These are phyloP conservation scores for Palloptera scutellata DNA, from an alignment of 2,888 invertebrate species.

Conservation along the genomic window DNA sequence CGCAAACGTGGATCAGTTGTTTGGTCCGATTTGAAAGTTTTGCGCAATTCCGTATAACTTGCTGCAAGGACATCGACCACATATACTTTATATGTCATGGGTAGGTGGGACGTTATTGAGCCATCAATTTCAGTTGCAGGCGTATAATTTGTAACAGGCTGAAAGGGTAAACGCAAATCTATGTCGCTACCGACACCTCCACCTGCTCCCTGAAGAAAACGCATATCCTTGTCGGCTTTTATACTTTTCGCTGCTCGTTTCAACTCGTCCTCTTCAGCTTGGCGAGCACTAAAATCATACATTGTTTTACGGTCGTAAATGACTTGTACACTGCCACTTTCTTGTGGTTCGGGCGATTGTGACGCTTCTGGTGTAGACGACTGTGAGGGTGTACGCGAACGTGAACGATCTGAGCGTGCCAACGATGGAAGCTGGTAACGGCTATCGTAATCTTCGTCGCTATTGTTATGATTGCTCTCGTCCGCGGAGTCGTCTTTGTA, in stretches of 20 bases:
- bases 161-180: slow-evolving; percentile 82
- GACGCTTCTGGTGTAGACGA: slow-evolving; percentile 49
- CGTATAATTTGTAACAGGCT: slow-evolving; percentile 79
- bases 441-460: slow-evolving; percentile 27
- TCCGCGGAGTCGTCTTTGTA: slow-evolving; percentile 28
- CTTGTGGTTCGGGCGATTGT: slow-evolving; percentile 47
- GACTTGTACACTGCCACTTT: slow-evolving; percentile 32
- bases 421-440: slow-evolving; percentile 31
- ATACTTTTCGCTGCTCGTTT: slow-evolving; percentile 37
- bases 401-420: slow-evolving; percentile 42
- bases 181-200: slow-evolving; percentile 67
- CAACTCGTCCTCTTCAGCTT: slow-evolving; percentile 44
- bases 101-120: slow-evolving; percentile 79
- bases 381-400: slow-evolving; percentile 48
- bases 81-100: slow-evolving; percentile 72
- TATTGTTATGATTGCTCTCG: slow-evolving; percentile 1
- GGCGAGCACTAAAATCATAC: slow-evolving; percentile 53
- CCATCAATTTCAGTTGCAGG: slow-evolving; percentile 89
- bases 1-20: slow-evolving; percentile 77
- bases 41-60: slow-evolving; percentile 77
- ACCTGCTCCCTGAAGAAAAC: slow-evolving; percentile 38
- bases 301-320: slow-evolving; percentile 55
- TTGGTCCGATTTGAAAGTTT: slow-evolving; percentile 74
- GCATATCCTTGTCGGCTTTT: slow-evolving; percentile 55
- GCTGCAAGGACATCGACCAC: slow-evolving; percentile 75